Evolutionary conservation across 23 tunicate genomes (phyloP).

Genomic region (Oikopleura vanhoeffeni): DNA sequence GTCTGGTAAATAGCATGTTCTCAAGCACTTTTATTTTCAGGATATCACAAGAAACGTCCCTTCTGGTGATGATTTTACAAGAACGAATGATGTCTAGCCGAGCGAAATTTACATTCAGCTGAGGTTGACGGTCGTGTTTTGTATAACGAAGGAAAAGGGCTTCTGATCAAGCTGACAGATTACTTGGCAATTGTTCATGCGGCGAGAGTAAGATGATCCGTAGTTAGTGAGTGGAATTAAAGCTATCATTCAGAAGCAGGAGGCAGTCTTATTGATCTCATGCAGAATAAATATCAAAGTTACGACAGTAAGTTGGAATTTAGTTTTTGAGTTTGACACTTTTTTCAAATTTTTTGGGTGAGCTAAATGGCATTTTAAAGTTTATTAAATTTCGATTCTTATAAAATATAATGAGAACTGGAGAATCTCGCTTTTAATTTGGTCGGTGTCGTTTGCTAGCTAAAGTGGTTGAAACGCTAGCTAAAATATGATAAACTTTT

Average conservation of each 20-base stretch:
- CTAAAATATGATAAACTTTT: no score
- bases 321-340: no score
- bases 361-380: no score
- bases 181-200: slow-evolving; percentile 1
- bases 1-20: no score
- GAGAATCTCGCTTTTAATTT: no score
- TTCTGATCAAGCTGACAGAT: neutral
- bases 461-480: no score
- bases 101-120: neutral
- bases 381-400: no score
- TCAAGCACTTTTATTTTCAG: neutral
- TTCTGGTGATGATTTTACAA: neutral
- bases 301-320: no score
- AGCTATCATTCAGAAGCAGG: neutral
- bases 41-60: neutral
- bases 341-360: no score
- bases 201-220: neutral
- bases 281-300: no score
- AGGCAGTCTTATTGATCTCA: neutral
- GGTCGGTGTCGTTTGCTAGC: no score
- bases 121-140: neutral
- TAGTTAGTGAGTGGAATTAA: neutral
- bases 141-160: neutral
- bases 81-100: neutral
- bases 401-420: no score